These are phyloP conservation scores for Zaprionus taronus DNA, from an alignment of 1,140 invertebrate genomes.

Conservation along the genomic window DNA sequence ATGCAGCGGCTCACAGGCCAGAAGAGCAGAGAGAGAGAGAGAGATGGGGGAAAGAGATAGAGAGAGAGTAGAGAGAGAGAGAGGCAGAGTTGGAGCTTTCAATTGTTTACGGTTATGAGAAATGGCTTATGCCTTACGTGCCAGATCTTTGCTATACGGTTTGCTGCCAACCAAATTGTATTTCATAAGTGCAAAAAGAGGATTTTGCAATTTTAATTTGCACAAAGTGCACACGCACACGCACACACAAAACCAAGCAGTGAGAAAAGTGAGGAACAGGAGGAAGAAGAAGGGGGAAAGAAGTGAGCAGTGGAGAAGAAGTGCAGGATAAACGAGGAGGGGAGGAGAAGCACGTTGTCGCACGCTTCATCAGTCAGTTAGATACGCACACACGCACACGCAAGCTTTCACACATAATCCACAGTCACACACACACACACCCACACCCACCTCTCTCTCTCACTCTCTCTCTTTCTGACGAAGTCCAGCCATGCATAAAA, in stretches of 20 bases:
- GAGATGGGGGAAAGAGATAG: not conserved
- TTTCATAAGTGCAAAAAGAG: constrained; percentile 69
- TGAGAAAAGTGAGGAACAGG: not conserved
- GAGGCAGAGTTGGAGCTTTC: not conserved
- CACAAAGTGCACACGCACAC: constrained; percentile 69
- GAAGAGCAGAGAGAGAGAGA: not conserved
- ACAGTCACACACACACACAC: constrained; percentile 13
- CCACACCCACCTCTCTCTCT: not conserved
- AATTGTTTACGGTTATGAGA: constrained; percentile 69
- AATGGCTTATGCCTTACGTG: constrained; percentile 53
- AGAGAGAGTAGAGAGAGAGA: not conserved
- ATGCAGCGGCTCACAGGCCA: not conserved
- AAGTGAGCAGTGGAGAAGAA: not conserved
- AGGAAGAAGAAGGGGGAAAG: not conserved
- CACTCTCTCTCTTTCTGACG: not conserved
- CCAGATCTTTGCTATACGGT: constrained; percentile 28
- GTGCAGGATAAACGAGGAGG: not conserved
- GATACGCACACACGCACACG: constrained; percentile 32
- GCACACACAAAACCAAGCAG: constrained; percentile 21
- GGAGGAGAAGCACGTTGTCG: not conserved
- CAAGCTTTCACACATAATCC: constrained; percentile 5
- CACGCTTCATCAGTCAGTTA: constrained; percentile 63
- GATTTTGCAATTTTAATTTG: constrained; percentile 80
- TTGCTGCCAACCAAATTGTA: constrained; percentile 44
- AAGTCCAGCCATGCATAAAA: constrained; percentile 35